These are phyloP conservation scores for Microtus ochrogaster DNA, from an alignment of 2,113 vertebrate genomes.

Conservation along the genomic window DNA sequence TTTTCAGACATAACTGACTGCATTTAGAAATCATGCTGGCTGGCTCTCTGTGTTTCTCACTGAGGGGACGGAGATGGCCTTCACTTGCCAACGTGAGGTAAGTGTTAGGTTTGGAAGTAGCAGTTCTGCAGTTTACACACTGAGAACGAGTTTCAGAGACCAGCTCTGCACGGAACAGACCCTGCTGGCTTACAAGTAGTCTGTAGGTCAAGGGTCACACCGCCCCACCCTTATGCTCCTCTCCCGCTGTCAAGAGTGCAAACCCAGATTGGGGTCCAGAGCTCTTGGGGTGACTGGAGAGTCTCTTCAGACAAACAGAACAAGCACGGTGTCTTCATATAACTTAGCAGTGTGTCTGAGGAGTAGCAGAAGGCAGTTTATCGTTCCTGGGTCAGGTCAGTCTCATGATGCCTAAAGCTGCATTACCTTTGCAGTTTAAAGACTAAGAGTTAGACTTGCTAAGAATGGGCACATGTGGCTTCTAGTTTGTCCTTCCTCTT, in stretches of 20 bases:
- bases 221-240: background rate
- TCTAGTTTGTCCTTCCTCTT: background rate
- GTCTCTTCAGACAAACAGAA: background rate
- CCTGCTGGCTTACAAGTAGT: background rate
- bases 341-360: background rate
- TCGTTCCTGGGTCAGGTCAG: background rate
- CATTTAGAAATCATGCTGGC: slow-evolving; percentile 7
- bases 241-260: background rate
- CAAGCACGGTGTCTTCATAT: background rate
- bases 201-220: background rate
- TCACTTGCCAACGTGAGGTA: slow-evolving; percentile 9
- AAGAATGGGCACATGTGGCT: background rate
- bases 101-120: background rate
- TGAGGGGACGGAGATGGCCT: background rate
- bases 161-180: accelerated
- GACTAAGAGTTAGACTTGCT: background rate
- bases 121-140: background rate
- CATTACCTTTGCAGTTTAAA: background rate
- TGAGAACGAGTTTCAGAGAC: background rate
- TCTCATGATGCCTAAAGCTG: background rate
- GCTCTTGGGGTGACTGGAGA: background rate
- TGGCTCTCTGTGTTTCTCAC: background rate
- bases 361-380: background rate
- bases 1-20: background rate
- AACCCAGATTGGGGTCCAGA: background rate